These are phyloP conservation scores for Malacosoma neustria DNA, from an alignment of 2,888 invertebrate species.

Conservation along the genomic window DNA sequence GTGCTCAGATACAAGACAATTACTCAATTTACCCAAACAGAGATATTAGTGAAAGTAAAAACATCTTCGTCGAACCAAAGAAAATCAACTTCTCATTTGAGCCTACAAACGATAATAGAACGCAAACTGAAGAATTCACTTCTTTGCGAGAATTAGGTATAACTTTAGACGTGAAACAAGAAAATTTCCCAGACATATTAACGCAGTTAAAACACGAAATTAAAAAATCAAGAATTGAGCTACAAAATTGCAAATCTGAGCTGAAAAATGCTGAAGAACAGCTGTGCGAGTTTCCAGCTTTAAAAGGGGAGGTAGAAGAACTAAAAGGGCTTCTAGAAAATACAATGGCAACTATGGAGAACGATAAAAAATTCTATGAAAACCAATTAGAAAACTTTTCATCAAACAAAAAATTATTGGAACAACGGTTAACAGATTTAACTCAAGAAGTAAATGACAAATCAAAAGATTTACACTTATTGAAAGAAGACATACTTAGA, in stretches of 20 bases:
- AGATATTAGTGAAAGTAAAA: slow-evolving; percentile 48
- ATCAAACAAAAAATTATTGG: slow-evolving; percentile 66
- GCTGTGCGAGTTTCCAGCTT: slow-evolving; percentile 63
- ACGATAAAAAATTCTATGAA: slow-evolving; percentile 73
- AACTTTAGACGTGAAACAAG: slow-evolving; percentile 54
- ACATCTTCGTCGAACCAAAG: slow-evolving; percentile 56
- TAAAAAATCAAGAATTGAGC: slow-evolving; percentile 66
- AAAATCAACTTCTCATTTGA: slow-evolving; percentile 62
- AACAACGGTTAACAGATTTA: slow-evolving; percentile 73
- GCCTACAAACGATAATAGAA: slow-evolving; percentile 43
- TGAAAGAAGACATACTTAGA: slow-evolving; percentile 72
- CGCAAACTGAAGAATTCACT: slow-evolving; percentile 54
- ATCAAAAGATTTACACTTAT: slow-evolving; percentile 64
- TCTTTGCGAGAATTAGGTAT: slow-evolving; percentile 72
- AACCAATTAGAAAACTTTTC: slow-evolving; percentile 69
- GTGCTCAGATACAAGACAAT: slow-evolving; percentile 54
- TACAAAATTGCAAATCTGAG: slow-evolving; percentile 70
- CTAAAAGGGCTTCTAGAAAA: slow-evolving; percentile 60
- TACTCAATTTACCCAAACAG: slow-evolving; percentile 68
- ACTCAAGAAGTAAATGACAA: slow-evolving; percentile 71
- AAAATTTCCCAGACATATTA: slow-evolving; percentile 59
- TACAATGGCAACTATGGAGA: slow-evolving; percentile 65
- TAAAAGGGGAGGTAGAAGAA: slow-evolving; percentile 65
- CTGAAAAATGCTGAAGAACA: slow-evolving; percentile 71
- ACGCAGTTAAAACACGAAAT: slow-evolving; percentile 69